These are phyloP conservation scores for Cheilosia vulpina DNA, from an alignment of 2,888 invertebrate species.

Conservation along the genomic window DNA sequence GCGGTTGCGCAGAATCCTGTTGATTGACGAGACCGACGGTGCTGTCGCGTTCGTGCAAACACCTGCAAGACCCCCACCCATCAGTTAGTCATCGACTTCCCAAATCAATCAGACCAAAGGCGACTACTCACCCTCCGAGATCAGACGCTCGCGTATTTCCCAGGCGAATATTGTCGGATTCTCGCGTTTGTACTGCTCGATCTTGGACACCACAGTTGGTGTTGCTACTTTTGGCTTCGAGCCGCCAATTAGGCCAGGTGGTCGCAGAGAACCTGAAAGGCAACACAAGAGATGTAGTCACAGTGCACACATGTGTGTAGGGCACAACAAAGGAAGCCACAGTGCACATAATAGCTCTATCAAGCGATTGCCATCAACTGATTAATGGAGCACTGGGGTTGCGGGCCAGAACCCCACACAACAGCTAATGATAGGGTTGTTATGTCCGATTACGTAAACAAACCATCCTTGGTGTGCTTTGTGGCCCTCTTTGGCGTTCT, in stretches of 20 bases:
- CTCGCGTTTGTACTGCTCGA: conserved; percentile 98
- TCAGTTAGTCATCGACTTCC: conserved; percentile 16
- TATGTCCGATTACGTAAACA: conserved; percentile 80
- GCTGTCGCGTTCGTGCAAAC: conserved; percentile 98
- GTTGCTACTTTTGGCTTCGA: conserved; percentile 99
- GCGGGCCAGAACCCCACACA: conserved; percentile 18
- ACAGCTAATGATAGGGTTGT: conserved; percentile 78
- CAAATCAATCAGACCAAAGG: conserved; percentile 60
- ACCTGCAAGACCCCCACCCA: conserved; percentile 85
- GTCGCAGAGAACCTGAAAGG: conserved; percentile 91
- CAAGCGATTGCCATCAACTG: conserved; percentile 78
- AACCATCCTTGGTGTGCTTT: conserved; percentile 76
- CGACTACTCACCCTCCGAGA: conserved; percentile 93
- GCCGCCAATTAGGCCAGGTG: conserved; percentile 96
- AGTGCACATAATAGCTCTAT: conserved; percentile 81
- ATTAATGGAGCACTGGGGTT: conserved; percentile 53
- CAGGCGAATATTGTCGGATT: conserved; percentile 99
- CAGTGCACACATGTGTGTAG: conserved; percentile 16
- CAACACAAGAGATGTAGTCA: not conserved
- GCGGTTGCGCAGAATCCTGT: conserved; percentile 96
- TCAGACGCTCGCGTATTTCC: conserved; percentile 98
- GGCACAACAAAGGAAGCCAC: conserved; percentile 65
- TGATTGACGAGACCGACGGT: conserved; percentile 98
- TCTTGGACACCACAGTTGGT: conserved; percentile 98
- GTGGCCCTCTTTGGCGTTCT: conserved; percentile 12